Conservation (phyloP, 2,888 invertebrate genomes). For the Acrobeloides nanus region DNA sequence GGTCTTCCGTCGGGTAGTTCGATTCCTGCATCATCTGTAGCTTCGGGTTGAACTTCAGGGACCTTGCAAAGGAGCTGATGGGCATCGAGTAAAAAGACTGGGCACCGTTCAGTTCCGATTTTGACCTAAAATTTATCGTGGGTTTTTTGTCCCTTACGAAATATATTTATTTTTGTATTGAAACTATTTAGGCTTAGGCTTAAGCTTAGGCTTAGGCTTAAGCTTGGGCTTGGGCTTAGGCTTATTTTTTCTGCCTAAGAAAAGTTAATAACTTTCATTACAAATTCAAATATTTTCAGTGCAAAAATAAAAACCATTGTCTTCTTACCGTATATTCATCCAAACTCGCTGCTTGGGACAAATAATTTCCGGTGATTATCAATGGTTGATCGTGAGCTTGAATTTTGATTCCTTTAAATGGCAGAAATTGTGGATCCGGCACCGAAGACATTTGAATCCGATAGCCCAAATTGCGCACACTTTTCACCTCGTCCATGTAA, state of each 20-base stretch:
- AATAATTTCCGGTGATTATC: slow-evolving; percentile 69
- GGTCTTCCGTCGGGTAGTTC: slow-evolving; percentile 69
- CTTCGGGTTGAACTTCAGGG: slow-evolving; percentile 59
- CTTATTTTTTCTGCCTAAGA: too few relatives aligned
- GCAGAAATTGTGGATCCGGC: slow-evolving; percentile 80
- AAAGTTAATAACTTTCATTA: too few relatives aligned
- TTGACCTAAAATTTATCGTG: slow-evolving; percentile 65
- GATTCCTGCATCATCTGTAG: slow-evolving; percentile 41
- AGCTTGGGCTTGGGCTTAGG: too few relatives aligned
- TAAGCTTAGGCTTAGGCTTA: too few relatives aligned
- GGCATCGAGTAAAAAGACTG: slow-evolving; percentile 84
- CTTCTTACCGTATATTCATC: slow-evolving; percentile 60
- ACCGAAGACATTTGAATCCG: slow-evolving; percentile 78
- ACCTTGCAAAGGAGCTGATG: slow-evolving; percentile 87
- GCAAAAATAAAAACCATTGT: too few relatives aligned
- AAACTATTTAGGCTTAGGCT: too few relatives aligned
- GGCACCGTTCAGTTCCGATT: slow-evolving; percentile 80
- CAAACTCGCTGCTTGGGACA: slow-evolving; percentile 84
- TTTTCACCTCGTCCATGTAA: slow-evolving; percentile 85
- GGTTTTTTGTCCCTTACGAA: not conserved
- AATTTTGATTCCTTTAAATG: slow-evolving; percentile 65
- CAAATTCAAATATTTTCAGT: too few relatives aligned
- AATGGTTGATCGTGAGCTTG: slow-evolving; percentile 37
- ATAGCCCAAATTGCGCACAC: slow-evolving; percentile 77
- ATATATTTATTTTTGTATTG: too few relatives aligned